Conservation (phyloP, 2,888 invertebrate species). For the Eulithis prunata region DNA sequence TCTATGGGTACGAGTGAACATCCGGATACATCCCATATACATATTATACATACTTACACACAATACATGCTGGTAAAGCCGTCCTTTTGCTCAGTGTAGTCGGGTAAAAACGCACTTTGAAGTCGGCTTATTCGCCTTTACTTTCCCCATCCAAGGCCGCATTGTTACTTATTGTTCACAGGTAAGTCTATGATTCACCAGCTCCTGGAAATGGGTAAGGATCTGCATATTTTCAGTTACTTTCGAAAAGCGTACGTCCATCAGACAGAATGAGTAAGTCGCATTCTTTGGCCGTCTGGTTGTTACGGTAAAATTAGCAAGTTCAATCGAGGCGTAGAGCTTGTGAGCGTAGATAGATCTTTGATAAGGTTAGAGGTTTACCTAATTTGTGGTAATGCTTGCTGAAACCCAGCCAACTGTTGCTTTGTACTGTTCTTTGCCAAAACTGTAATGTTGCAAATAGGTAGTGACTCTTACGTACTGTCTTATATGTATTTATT, state of each 20-base stretch:
- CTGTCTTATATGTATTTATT: too few species aligned
- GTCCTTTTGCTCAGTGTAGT: too few species aligned
- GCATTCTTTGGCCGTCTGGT: conserved; percentile 37
- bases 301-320: conserved; percentile 31
- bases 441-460: not conserved
- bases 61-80: too few species aligned
- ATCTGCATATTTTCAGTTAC: conserved; percentile 32
- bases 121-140: not conserved
- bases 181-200: conserved; percentile 52
- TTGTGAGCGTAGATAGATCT: conserved; percentile 10
- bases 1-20: too few species aligned
- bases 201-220: conserved; percentile 40
- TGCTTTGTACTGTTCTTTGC: conserved; percentile 2
- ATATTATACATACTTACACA: too few species aligned
- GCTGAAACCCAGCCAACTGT: not conserved
- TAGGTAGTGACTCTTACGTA: too few species aligned
- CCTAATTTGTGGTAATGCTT: conserved; percentile 11
- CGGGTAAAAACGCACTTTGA: not conserved
- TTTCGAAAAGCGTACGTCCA: conserved; percentile 36
- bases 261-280: conserved; percentile 41
- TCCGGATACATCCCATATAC: too few species aligned
- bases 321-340: conserved; percentile 10
- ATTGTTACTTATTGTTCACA: conserved; percentile 43
- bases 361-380: conserved; percentile 6
- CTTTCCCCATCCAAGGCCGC: conserved; percentile 11